Conservation (phyloP, 2,888 invertebrate species). For the Stenurella melanura region DNA sequence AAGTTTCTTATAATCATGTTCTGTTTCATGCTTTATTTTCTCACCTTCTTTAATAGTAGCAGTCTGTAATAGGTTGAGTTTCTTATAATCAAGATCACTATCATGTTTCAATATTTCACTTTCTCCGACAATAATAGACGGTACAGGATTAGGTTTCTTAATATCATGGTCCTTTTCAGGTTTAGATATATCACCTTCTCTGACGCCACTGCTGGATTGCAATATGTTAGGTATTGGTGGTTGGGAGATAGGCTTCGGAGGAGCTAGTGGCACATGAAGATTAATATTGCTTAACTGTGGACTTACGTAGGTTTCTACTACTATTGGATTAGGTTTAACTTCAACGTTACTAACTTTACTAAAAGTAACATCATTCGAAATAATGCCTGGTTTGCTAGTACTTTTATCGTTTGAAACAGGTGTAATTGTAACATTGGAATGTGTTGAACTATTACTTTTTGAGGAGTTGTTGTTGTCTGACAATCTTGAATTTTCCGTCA, state of each 20-base stretch:
- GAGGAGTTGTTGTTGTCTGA: conserved; percentile 18
- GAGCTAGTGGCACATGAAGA: background rate
- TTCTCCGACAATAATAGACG: background rate
- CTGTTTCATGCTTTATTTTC: background rate
- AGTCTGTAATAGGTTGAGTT: background rate
- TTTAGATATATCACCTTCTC: background rate
- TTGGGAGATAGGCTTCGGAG: background rate
- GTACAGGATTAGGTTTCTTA: background rate
- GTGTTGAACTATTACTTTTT: conserved; percentile 26
- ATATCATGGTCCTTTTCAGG: background rate
- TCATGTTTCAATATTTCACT: background rate
- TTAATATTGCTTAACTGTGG: background rate
- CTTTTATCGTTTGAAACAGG: conserved; percentile 39
- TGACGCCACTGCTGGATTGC: background rate
- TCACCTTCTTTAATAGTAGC: background rate
- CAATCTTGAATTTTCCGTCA: conserved; percentile 43
- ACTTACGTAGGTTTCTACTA: conserved; percentile 16
- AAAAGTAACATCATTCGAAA: conserved; percentile 36
- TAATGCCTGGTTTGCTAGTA: conserved; percentile 30
- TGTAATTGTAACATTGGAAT: conserved; percentile 47
- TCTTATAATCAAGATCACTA: background rate
- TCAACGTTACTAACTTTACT: conserved; percentile 24
- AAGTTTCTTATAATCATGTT: conserved; percentile 3
- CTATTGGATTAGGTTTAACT: background rate
- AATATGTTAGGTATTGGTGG: background rate